These are phyloP conservation scores for Heteromyza rotundicornis DNA, from an alignment of 2,888 invertebrate genomes.

Conservation along the genomic window DNA sequence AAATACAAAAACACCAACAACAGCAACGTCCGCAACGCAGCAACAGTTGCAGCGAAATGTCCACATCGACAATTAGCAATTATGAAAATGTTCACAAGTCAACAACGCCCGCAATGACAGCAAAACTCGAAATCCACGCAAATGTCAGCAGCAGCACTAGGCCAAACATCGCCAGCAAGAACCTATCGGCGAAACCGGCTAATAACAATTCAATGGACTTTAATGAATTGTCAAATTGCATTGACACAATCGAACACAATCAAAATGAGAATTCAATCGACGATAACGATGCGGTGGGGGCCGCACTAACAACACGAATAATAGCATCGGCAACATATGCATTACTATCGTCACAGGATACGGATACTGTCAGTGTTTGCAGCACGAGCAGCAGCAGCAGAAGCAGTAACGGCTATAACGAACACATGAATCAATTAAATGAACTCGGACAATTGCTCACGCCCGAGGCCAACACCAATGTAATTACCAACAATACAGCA, in stretches of 20 bases:
- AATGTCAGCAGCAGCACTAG: slow-evolving; percentile 18
- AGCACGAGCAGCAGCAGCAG: slow-evolving; percentile 30
- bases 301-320: slow-evolving; percentile 20
- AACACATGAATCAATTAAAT: slow-evolving; percentile 50
- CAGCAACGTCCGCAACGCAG: slow-evolving; percentile 48
- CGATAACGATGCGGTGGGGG: slow-evolving; percentile 32
- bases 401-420: slow-evolving; percentile 24
- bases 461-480: slow-evolving; percentile 17
- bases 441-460: slow-evolving; percentile 49
- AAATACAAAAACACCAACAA: slow-evolving; percentile 13
- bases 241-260: slow-evolving; percentile 61
- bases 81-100: slow-evolving; percentile 19
- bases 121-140: slow-evolving; percentile 29
- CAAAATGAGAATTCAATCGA: slow-evolving; percentile 46
- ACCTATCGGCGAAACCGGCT: slow-evolving; percentile 31
- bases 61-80: slow-evolving; percentile 19
- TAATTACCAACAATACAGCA: neutral
- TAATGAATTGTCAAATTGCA: slow-evolving; percentile 64
- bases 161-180: slow-evolving; percentile 20
- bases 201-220: slow-evolving; percentile 63
- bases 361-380: slow-evolving; percentile 40
- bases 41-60: slow-evolving; percentile 51
- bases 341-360: slow-evolving; percentile 30
- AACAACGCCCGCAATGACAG: too few relatives aligned
- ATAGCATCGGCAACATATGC: slow-evolving; percentile 26